A percentile compares a stretch with the other conserved stretches of the same genome.
phyloP scores from a whole-genome alignment of 2,113 vertebrate species.

The Clarias batrachus region DNA sequence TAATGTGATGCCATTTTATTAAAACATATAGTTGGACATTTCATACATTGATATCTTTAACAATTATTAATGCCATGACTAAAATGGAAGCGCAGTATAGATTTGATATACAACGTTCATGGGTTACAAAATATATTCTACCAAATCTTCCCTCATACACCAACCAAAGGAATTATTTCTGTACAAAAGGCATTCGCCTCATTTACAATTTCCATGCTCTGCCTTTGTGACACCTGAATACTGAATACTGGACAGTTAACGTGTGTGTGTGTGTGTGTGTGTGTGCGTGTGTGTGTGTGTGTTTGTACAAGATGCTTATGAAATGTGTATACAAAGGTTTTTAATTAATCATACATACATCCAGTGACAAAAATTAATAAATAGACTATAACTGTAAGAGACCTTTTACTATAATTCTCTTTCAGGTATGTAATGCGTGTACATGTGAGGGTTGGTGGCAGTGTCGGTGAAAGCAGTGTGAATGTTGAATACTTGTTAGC shows the following conservation, averaged over 20 bases:
- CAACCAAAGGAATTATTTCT: slow-evolving; percentile 45
- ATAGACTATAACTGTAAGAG: not conserved
- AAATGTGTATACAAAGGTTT: slow-evolving; percentile 49
- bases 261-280: not conserved
- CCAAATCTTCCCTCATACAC: slow-evolving; percentile 16
- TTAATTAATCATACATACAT: slow-evolving; percentile 12
- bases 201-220: slow-evolving; percentile 32
- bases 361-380: slow-evolving; percentile 15
- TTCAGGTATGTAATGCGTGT: not conserved
- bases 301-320: slow-evolving; percentile 29
- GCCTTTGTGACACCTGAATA: slow-evolving; percentile 14
- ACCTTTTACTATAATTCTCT: not conserved
- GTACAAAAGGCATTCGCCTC: slow-evolving; percentile 41
- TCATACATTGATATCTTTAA: slow-evolving; percentile 51
- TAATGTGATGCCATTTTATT: slow-evolving; percentile 54
- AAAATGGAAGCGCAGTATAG: slow-evolving; percentile 52
- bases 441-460: not conserved
- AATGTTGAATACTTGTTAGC: slow-evolving; percentile 52
- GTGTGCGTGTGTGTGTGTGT: slow-evolving; percentile 20
- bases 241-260: slow-evolving; percentile 20
- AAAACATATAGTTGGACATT: slow-evolving; percentile 53
- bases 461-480: slow-evolving; percentile 33
- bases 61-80: slow-evolving; percentile 51
- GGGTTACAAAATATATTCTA: slow-evolving; percentile 54
- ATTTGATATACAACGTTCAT: slow-evolving; percentile 49